phyloP scores from a whole-genome alignment of 64 coral and sea anemone genomes.

The Actinia equina region DNA sequence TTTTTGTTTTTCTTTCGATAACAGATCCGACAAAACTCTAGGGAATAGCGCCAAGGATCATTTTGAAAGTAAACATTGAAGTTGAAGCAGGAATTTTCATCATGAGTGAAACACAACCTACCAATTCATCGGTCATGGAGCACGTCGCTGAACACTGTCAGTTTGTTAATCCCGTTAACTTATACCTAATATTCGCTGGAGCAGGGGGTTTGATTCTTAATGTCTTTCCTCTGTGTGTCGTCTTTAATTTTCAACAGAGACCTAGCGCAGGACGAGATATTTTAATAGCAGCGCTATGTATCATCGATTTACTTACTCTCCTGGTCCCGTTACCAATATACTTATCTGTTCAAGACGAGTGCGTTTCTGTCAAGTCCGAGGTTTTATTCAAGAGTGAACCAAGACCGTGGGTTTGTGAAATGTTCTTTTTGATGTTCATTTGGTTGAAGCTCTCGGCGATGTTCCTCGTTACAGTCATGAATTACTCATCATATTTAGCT shows the following conservation, averaged over 20 bases:
- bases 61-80: slow-evolving; percentile 25
- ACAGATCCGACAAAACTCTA: background rate
- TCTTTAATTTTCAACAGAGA: slow-evolving; percentile 52
- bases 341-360: background rate
- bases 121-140: slow-evolving; percentile 8
- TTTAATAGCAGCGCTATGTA: slow-evolving; percentile 54
- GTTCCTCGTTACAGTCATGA: slow-evolving; percentile 75
- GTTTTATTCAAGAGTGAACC: background rate
- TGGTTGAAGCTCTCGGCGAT: slow-evolving; percentile 75
- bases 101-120: background rate
- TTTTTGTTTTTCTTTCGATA: slow-evolving; percentile 4
- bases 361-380: background rate
- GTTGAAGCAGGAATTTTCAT: background rate
- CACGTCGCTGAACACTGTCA: background rate
- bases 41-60: background rate
- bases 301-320: slow-evolving; percentile 65
- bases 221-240: slow-evolving; percentile 65
- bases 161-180: slow-evolving; percentile 1
- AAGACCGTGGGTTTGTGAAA: slow-evolving; percentile 86
- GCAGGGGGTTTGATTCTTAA: slow-evolving; percentile 52
- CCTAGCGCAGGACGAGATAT: slow-evolving; percentile 56
- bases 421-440: slow-evolving; percentile 77
- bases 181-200: slow-evolving; percentile 42
- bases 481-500: slow-evolving; percentile 75
- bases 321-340: slow-evolving; percentile 70